These are phyloP conservation scores for Urosaurus nigricauda DNA, from an alignment of 2,797 vertebrate species.

Conservation along the genomic window DNA sequence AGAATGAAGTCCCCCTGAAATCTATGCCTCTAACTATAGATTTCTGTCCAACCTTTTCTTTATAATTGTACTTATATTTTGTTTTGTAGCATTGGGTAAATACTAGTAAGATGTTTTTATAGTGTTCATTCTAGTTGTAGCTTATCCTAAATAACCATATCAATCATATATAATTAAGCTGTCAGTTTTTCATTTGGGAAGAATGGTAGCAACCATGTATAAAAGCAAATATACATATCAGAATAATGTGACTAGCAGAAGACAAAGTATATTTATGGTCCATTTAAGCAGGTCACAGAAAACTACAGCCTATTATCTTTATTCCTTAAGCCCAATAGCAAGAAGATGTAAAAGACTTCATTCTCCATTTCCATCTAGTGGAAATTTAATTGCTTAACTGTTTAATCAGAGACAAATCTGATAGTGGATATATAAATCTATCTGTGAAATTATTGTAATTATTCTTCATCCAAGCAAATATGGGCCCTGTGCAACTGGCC, in stretches of 20 bases:
- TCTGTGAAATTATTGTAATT: slow-evolving; percentile 45
- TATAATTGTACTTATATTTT: neutral
- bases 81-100: slow-evolving; percentile 22
- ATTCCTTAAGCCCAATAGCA: slow-evolving; percentile 39
- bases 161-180: slow-evolving; percentile 75
- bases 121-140: slow-evolving; percentile 58
- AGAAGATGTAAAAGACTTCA: neutral
- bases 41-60: accelerated
- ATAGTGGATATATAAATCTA: slow-evolving; percentile 30
- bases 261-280: slow-evolving; percentile 21
- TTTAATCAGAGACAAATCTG: slow-evolving; percentile 45
- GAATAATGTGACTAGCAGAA: slow-evolving; percentile 61
- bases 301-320: slow-evolving; percentile 26
- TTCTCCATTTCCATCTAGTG: slow-evolving; percentile 27
- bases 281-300: slow-evolving; percentile 47
- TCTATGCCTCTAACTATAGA: neutral
- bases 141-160: slow-evolving; percentile 70
- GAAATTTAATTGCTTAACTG: slow-evolving; percentile 48
- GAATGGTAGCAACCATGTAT: slow-evolving; percentile 49
- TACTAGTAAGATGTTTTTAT: slow-evolving; percentile 26
- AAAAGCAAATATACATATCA: slow-evolving; percentile 69
- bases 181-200: slow-evolving; percentile 73
- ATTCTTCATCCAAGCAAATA: slow-evolving; percentile 5
- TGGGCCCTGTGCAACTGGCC: slow-evolving; percentile 13
- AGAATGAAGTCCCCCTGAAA: accelerated